Percentiles rank a stretch among this genome's conserved stretches.
Evolutionary conservation across 2,888 invertebrate species (phyloP).

Genomic region (Andricus quercusramuli): DNA sequence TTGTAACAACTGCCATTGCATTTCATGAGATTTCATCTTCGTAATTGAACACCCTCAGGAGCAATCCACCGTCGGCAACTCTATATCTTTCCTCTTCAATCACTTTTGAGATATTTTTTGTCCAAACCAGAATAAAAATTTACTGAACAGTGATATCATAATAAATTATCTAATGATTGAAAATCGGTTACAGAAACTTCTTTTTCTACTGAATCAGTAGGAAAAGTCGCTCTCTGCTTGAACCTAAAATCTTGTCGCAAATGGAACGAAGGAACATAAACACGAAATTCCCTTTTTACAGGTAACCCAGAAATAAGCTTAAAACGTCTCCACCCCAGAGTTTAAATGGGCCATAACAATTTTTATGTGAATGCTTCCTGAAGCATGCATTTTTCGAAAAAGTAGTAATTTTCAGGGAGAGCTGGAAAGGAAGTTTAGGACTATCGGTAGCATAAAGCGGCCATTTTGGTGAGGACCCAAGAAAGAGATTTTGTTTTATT

Average conservation of each 20-base stretch:
- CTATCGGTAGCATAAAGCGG: slow-evolving; percentile 37
- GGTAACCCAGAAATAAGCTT: slow-evolving; percentile 13
- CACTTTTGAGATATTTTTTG: background rate
- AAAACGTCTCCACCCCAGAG: slow-evolving; percentile 5
- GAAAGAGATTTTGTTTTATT: slow-evolving; percentile 32
- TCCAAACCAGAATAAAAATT: background rate
- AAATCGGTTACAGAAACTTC: background rate
- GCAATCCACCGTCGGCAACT: background rate
- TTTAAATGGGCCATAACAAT: slow-evolving; percentile 19
- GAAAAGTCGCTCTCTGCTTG: background rate
- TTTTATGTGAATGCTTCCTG: slow-evolving; percentile 23
- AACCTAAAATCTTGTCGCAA: background rate
- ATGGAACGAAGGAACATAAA: background rate
- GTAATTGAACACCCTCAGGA: background rate
- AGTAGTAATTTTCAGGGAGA: slow-evolving; percentile 21
- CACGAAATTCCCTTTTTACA: background rate
- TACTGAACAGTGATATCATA: background rate
- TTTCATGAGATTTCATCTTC: background rate
- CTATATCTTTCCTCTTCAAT: background rate
- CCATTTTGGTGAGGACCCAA: slow-evolving; percentile 36
- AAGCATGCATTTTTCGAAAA: slow-evolving; percentile 14
- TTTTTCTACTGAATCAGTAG: background rate
- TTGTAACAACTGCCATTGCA: background rate
- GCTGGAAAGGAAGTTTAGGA: slow-evolving; percentile 12
- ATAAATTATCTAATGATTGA: background rate